phyloP scores from a whole-genome alignment of 1,140 invertebrate genomes.

The Ooceraea biroi region DNA sequence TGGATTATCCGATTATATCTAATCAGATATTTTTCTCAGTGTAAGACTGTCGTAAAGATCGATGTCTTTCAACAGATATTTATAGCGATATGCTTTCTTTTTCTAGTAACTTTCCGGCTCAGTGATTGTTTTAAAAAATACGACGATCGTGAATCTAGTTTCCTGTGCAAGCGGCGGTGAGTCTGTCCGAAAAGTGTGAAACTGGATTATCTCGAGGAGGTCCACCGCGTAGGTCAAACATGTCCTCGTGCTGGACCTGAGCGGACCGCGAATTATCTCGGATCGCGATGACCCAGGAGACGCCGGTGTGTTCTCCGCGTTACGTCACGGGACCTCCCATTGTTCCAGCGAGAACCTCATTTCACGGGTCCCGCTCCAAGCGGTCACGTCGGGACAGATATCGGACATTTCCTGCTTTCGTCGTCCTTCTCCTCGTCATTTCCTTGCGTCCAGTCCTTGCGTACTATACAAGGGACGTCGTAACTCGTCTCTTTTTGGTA shows the following conservation, averaged over 20 bases:
- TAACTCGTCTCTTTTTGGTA: neutral
- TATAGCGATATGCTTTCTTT: neutral
- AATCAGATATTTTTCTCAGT: no score
- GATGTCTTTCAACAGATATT: neutral
- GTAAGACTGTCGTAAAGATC: neutral
- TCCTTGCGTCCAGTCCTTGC: neutral
- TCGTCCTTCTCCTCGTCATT: conserved; percentile 38
- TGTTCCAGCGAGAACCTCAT: conserved; percentile 68
- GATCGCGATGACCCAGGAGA: neutral
- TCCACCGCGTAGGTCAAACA: neutral
- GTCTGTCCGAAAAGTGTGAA: neutral
- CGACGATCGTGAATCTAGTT: neutral
- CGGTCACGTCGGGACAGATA: conserved; percentile 3
- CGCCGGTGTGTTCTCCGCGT: neutral
- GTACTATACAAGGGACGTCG: neutral
- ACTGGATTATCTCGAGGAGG: neutral
- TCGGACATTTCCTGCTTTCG: conserved; percentile 3
- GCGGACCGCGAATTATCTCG: neutral
- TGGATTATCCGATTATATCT: no score
- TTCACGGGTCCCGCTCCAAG: conserved; percentile 61
- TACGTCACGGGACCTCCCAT: conserved; percentile 21
- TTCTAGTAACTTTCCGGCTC: neutral
- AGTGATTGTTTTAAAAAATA: neutral
- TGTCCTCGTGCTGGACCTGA: neutral
- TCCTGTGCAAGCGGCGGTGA: neutral